Evolutionary conservation across 1,140 invertebrate genomes (phyloP).

Genomic region (Hyphantria cunea): DNA sequence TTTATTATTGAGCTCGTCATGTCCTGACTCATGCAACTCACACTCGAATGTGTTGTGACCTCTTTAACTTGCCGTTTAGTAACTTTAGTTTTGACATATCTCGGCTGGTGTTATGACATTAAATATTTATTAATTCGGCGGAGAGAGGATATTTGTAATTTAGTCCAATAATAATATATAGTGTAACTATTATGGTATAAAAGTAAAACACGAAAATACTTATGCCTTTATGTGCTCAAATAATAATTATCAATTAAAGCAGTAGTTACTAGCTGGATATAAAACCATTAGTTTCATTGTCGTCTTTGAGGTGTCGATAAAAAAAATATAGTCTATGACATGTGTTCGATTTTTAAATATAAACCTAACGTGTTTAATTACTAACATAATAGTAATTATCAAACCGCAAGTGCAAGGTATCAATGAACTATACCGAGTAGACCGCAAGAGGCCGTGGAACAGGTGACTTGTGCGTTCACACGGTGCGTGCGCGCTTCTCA

Average conservation of each 20-base stretch:
- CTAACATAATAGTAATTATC: not conserved
- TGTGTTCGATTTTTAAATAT: too few species aligned
- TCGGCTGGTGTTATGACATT: not conserved
- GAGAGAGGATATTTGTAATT: too few species aligned
- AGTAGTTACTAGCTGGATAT: too few species aligned
- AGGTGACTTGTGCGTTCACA: slow-evolving; percentile 58
- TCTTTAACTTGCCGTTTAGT: too few species aligned
- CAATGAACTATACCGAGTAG: slow-evolving; percentile 4
- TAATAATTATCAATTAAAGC: too few species aligned
- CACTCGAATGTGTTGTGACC: not conserved
- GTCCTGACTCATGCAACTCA: slow-evolving; percentile 17
- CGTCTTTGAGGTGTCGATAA: too few species aligned
- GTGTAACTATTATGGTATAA: not conserved
- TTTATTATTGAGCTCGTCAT: slow-evolving; percentile 53
- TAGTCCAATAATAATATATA: not conserved
- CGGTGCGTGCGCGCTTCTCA: slow-evolving; percentile 69
- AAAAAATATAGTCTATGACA: too few species aligned
- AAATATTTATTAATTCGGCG: too few species aligned
- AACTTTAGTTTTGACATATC: too few species aligned
- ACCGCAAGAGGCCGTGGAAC: slow-evolving; percentile 12
- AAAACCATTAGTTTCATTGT: too few species aligned
- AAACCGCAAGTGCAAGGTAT: slow-evolving; percentile 21
- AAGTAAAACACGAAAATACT: too few species aligned
- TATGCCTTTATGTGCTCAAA: too few species aligned
- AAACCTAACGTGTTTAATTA: not conserved